These are phyloP conservation scores for Sylvia atricapilla DNA, from an alignment of 2,113 vertebrate species.

Conservation along the genomic window DNA sequence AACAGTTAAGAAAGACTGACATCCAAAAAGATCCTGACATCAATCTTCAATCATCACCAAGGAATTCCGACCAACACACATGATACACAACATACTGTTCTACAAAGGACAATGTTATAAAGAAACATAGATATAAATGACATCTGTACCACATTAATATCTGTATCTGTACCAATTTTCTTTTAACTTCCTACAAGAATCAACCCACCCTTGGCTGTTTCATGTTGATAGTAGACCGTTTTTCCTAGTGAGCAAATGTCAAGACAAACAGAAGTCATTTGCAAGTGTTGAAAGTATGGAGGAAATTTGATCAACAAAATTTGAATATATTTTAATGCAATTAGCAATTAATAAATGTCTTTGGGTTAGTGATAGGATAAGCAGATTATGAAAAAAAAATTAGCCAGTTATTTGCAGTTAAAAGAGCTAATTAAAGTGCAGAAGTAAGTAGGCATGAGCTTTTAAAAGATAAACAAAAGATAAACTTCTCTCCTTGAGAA, in stretches of 20 bases:
- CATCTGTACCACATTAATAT: background rate
- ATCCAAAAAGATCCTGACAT: background rate
- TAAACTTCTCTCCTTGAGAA: background rate
- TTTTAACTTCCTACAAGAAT: background rate
- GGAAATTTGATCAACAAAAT: background rate
- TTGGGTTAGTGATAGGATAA: background rate
- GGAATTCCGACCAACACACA: background rate
- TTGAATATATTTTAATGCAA: background rate
- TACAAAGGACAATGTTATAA: background rate
- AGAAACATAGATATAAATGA: background rate
- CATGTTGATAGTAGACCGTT: background rate
- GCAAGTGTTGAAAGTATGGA: background rate
- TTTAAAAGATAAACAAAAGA: background rate
- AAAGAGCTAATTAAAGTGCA: background rate
- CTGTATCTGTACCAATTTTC: background rate
- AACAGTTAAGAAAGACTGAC: background rate
- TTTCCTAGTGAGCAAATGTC: background rate
- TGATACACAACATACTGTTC: background rate
- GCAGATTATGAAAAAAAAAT: background rate
- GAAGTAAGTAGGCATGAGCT: background rate
- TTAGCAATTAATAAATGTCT: conserved; percentile 6
- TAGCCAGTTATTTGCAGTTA: background rate
- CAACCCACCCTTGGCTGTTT: background rate
- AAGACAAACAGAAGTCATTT: conserved; percentile 6
- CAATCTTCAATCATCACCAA: background rate